These are phyloP conservation scores for Sphenopsis melanotis DNA, from an alignment of 2,797 vertebrate genomes.

Conservation along the genomic window DNA sequence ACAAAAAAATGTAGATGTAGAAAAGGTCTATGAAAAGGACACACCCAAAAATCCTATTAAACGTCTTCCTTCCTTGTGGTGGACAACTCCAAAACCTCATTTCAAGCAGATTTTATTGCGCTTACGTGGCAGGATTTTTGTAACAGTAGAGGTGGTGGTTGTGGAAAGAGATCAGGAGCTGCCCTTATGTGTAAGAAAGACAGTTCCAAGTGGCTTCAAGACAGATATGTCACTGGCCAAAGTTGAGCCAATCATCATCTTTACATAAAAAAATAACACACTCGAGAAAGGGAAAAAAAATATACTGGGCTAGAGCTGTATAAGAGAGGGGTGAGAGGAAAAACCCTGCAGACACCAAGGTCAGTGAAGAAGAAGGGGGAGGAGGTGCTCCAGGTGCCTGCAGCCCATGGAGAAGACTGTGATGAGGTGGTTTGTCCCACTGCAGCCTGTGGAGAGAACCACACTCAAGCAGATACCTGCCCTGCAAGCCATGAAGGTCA, in stretches of 20 bases:
- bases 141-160: not conserved
- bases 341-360: not conserved
- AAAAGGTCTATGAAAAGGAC: not conserved
- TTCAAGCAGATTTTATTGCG: accelerated
- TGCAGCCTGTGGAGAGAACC: not conserved
- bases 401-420: not conserved
- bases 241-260: not conserved
- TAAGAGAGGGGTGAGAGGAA: not conserved
- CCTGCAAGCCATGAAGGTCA: not conserved
- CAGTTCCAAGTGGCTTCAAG: not conserved
- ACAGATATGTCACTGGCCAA: not conserved
- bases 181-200: accelerated
- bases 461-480: not conserved
- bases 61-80: not conserved
- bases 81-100: not conserved
- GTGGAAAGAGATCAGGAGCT: not conserved
- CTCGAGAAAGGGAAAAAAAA: not conserved
- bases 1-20: not conserved
- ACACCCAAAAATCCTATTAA: accelerated
- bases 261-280: not conserved
- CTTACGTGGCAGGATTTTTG: not conserved
- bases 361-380: not conserved
- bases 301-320: not conserved
- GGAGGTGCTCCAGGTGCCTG: not conserved
- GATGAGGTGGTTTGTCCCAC: not conserved